A percentile compares a stretch with the other conserved stretches of the same genome.
Conservation (phyloP, 2,888 invertebrate species). For the Labia minor region DNA sequence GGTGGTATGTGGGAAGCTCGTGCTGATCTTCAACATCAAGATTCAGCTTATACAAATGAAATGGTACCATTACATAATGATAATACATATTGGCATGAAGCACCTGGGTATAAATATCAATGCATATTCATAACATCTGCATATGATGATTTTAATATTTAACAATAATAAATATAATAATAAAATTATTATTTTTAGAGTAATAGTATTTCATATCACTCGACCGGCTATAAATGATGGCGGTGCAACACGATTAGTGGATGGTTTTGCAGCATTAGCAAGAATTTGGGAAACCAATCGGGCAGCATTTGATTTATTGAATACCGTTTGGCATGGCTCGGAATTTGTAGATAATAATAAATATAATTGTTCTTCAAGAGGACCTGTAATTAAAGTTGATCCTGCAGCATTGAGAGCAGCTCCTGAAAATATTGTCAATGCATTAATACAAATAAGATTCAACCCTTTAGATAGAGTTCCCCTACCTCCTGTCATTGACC, state of each 20-base stretch:
- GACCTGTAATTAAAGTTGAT: neutral
- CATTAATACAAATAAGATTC: neutral
- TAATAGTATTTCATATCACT: neutral
- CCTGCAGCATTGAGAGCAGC: neutral
- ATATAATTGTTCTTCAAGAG: neutral
- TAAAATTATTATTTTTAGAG: conserved; percentile 35
- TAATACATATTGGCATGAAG: conserved; percentile 64
- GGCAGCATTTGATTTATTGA: neutral
- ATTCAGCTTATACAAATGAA: conserved; percentile 60
- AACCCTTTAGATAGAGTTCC: neutral
- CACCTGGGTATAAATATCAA: conserved; percentile 47
- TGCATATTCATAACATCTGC: too few species aligned
- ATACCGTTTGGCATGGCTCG: neutral
- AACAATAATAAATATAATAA: conserved; percentile 14
- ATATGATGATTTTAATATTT: neutral
- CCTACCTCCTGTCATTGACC: neutral
- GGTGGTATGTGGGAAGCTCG: conserved; percentile 63
- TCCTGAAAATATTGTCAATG: neutral
- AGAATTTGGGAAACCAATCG: neutral
- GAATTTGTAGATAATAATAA: neutral
- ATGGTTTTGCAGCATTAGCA: neutral
- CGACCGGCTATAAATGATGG: neutral
- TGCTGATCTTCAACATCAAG: conserved; percentile 47
- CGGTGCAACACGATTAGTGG: neutral
- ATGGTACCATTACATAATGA: conserved; percentile 64